Evolutionary conservation across 2,888 invertebrate genomes (phyloP).

Genomic region (Hecatera dysodea): DNA sequence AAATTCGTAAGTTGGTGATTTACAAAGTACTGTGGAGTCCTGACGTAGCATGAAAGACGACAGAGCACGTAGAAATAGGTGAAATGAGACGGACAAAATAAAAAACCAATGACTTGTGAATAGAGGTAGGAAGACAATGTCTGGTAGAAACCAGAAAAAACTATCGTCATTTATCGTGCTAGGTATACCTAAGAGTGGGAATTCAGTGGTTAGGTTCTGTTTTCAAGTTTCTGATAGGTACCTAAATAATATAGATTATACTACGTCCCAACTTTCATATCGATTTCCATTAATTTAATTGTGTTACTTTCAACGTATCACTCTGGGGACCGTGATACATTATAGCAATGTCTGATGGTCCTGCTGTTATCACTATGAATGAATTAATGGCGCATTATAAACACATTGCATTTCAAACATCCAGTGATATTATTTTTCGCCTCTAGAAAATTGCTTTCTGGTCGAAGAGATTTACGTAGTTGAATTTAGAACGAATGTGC

Average conservation of each 20-base stretch:
- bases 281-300: background rate
- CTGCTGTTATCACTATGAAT: conserved; percentile 12
- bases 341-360: background rate
- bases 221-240: background rate
- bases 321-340: conserved; percentile 11
- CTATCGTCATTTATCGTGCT: too few relatives aligned
- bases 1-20: too few relatives aligned
- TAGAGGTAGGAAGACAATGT: background rate
- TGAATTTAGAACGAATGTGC: too few relatives aligned
- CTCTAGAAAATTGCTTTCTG: too few relatives aligned
- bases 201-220: background rate
- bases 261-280: background rate
- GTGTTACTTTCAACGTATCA: background rate
- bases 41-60: background rate
- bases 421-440: too few relatives aligned
- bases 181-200: background rate
- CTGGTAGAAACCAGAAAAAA: too few relatives aligned
- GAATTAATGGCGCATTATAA: background rate
- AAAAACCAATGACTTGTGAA: background rate
- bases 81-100: background rate
- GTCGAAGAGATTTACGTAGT: too few relatives aligned
- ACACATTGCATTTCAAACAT: background rate
- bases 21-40: too few relatives aligned
- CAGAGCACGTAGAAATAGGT: background rate
- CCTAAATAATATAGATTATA: too few relatives aligned